Evolutionary conservation across 2,888 invertebrate genomes (phyloP), one percentile per base, ranked within the genome.

Genomic region (Thera obeliscata): DNA sequence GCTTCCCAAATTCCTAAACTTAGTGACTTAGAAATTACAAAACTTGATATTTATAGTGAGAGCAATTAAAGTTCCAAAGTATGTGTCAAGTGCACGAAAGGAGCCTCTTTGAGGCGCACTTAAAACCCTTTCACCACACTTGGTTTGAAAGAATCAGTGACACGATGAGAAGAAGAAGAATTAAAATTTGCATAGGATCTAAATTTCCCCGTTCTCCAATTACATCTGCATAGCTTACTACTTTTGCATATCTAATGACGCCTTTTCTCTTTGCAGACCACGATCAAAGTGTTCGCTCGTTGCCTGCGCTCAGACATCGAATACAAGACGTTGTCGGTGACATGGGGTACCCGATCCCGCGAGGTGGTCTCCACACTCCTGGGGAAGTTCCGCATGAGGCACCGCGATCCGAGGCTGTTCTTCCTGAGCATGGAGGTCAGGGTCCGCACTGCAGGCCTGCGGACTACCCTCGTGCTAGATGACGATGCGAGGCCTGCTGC

Each of bases 391-490:
- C 96, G 97, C 81, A 98, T 98, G 97, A 95, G 97, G 78, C 98
- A 98, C 87, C 95, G 98, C 38, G 98, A 99, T 89, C 98, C 98
- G 0, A 96, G 98, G 78, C 95, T 99, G 35, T 99, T 98, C 92
- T 98, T 97, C 90, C 95, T 99, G 64, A 97, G 98, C 82, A 98
- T 99, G 98, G 98, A 98, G 89, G 98, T 98, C 58, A 96, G 97
- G 12, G 97, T 98, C 59, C 94, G 97, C 60, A 96, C 97, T 71
- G 97, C 97, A 8, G 97, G 97, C 1, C 95, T 98, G 8, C 94
- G 97, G 76, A 98, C 98, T 2, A 95, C 97, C 59, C 92, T 98
- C 71, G 96, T 97, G 56, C 90, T 98, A 74, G 98, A 98, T 79
- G 97, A 98, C 75, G 97, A 97, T 80, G 97, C 98, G 0, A 94